Evolutionary conservation across 2,888 invertebrate genomes (phyloP), one percentile per base, ranked within the genome.

Genomic region (Xanthorhoe spadicearia): DNA sequence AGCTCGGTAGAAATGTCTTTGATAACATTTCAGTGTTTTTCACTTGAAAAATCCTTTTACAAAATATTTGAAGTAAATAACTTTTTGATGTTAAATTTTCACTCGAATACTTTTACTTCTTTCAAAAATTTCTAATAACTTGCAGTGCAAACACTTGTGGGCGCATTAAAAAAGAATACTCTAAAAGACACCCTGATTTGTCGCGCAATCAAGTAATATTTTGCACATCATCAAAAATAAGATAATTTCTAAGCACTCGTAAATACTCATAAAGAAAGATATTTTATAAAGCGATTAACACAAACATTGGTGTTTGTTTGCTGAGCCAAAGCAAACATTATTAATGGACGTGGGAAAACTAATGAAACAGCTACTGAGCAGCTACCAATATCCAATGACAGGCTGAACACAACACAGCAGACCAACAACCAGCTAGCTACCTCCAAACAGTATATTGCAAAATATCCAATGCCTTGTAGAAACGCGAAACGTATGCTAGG

Each of bases 321-420:
- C 61, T 53, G 66, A 56, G 52, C 10, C 43, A 52, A 53, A 52
- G 62, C 55, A 54, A 55, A 63, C 54, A 68, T 68, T 64, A 70
- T 68, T 64, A 74, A 73, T 67, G 57, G 63, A 48, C 64, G 67
- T 67, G 71, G 64, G 69, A 72, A 66, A 69, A 71, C 65, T 67
- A 72, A 74, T 68, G 71, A 73, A 68, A 59, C 67, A 67, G 50
- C 66, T 61, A 54, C 62, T 58, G 64, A 64, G 65, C 38, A 43
- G 13, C 38, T 13, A 43, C 64, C 66, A 72, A 71, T 69, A 72
- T 63, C 57, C 63, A 65, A 62, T 67, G 71, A 71, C 67, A 53
- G 68, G 61, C 64, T 64, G 56, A 58, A 61, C 17, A 51, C 48
- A n/a, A 9, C 15, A 57, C 57, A 63, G 51, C 32, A 28, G 4